Conservation (phyloP, 2,888 invertebrate species). For the Andrena hattorfiana region DNA sequence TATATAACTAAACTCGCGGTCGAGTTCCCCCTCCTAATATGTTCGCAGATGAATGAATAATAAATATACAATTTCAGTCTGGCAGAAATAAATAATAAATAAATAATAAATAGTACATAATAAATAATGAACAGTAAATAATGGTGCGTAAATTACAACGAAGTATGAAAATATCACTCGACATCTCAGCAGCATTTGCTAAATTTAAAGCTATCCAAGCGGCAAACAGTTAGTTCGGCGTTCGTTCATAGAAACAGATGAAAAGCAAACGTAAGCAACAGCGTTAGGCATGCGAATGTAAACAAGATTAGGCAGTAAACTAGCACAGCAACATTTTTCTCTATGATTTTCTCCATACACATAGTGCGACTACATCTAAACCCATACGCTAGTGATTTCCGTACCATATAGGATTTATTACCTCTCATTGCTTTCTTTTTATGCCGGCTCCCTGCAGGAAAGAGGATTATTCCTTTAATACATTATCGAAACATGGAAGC, state of each 20-base stretch:
- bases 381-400: slow-evolving; percentile 76
- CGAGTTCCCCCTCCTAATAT: slow-evolving; percentile 47
- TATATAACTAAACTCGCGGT: slow-evolving; percentile 51
- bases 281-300: slow-evolving; percentile 80
- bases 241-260: slow-evolving; percentile 76
- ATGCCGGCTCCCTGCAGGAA: slow-evolving; percentile 81
- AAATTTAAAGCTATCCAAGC: slow-evolving; percentile 57
- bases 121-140: slow-evolving; percentile 67
- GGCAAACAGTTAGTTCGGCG: slow-evolving; percentile 41
- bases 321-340: slow-evolving; percentile 79
- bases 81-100: slow-evolving; percentile 60
- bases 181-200: slow-evolving; percentile 31
- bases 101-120: slow-evolving; percentile 67
- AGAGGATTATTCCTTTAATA: slow-evolving; percentile 22
- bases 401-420: slow-evolving; percentile 79
- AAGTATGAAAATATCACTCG: slow-evolving; percentile 53
- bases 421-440: slow-evolving; percentile 83
- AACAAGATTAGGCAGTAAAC: slow-evolving; percentile 80
- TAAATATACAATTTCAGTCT: slow-evolving; percentile 64
- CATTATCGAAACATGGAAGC: neutral
- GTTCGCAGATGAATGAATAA: slow-evolving; percentile 60
- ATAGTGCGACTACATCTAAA: slow-evolving; percentile 80
- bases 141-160: slow-evolving; percentile 64
- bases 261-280: slow-evolving; percentile 80
- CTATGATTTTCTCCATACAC: slow-evolving; percentile 78